Conservation (phyloP, 2,113 vertebrate species). For the Monarcha castaneiventris region DNA sequence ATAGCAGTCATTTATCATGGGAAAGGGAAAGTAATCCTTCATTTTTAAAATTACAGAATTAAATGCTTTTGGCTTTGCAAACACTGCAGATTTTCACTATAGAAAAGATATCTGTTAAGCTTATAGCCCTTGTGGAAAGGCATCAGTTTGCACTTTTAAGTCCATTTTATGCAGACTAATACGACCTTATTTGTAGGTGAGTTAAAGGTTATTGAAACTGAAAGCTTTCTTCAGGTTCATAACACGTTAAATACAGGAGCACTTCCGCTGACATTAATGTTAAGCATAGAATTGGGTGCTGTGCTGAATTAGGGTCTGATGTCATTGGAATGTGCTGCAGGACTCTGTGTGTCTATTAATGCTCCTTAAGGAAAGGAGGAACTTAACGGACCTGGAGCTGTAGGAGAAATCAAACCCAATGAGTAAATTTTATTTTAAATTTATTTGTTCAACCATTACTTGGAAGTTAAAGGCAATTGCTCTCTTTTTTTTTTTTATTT, state of each 20-base stretch:
- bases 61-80: neutral
- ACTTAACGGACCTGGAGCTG: neutral
- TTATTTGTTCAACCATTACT: neutral
- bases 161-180: neutral
- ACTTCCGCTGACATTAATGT: neutral
- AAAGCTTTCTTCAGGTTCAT: neutral
- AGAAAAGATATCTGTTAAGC: neutral
- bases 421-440: neutral
- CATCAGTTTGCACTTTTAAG: neutral
- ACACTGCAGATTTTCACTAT: neutral
- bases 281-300: neutral
- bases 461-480: neutral
- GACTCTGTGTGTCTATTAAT: neutral
- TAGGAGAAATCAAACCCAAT: neutral
- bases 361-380: neutral
- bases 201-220: neutral
- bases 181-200: neutral
- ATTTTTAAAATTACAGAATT: neutral
- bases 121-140: neutral
- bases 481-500: neutral
- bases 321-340: neutral
- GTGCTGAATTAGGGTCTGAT: neutral
- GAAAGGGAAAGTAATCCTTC: neutral
- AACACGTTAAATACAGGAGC: neutral
- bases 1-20: neutral